Evolutionary conservation across 92 coral and sea anemone species (phyloP).

Genomic region (Paramuricea clavata): DNA sequence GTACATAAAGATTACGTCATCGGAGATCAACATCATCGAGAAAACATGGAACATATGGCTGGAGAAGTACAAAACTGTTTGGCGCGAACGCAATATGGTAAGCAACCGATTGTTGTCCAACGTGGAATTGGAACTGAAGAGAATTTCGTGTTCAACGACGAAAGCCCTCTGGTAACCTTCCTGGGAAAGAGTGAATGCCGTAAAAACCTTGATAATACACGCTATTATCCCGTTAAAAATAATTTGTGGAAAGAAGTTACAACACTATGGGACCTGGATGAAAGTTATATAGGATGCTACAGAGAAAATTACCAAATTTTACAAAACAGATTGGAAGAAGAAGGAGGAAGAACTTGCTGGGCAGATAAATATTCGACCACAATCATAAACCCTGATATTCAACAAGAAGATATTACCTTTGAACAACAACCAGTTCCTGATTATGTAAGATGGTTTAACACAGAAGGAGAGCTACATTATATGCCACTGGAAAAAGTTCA

Average conservation of each 20-base stretch:
- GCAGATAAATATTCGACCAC: slow-evolving; percentile 49
- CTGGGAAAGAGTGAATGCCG: slow-evolving; percentile 52
- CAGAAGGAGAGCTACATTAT: slow-evolving; percentile 61
- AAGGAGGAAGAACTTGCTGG: slow-evolving; percentile 59
- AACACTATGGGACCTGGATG: background rate
- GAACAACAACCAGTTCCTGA: slow-evolving; percentile 64
- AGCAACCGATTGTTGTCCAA: slow-evolving; percentile 36
- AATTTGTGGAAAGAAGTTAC: slow-evolving; percentile 14
- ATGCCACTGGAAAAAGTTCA: slow-evolving; percentile 36
- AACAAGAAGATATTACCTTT: slow-evolving; percentile 20
- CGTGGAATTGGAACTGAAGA: slow-evolving; percentile 42
- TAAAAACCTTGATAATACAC: slow-evolving; percentile 25
- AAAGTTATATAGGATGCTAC: slow-evolving; percentile 23
- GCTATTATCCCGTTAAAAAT: background rate
- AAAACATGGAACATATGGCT: slow-evolving; percentile 66
- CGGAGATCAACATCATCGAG: slow-evolving; percentile 62
- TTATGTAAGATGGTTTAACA: slow-evolving; percentile 45
- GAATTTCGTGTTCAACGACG: slow-evolving; percentile 54
- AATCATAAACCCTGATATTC: slow-evolving; percentile 30
- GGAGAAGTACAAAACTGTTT: slow-evolving; percentile 42
- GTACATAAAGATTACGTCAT: slow-evolving; percentile 26
- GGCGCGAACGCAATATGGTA: slow-evolving; percentile 51
- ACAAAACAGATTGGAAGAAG: slow-evolving; percentile 43
- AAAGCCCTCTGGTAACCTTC: slow-evolving; percentile 40
- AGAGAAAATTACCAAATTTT: slow-evolving; percentile 52